Evolutionary conservation across 1,140 invertebrate genomes (phyloP).

Genomic region (Bactericera cockerelli): DNA sequence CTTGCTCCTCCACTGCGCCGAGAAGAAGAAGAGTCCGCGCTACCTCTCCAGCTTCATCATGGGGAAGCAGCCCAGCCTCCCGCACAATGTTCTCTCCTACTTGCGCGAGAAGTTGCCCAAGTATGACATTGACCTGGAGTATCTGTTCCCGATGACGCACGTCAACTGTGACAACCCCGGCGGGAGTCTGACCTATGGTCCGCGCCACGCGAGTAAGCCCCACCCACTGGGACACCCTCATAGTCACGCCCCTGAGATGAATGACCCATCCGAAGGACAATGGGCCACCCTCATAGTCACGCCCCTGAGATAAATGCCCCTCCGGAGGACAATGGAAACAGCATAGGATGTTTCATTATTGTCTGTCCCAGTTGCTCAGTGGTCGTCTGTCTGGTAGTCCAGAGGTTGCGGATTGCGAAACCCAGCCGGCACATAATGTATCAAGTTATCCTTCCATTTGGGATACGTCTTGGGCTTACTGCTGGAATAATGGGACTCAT

Average conservation of each 20-base stretch:
- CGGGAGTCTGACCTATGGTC: conserved; percentile 19
- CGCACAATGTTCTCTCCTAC: conserved; percentile 41
- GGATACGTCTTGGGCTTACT: no score
- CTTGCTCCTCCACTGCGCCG: conserved; percentile 66
- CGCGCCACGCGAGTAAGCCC: neutral
- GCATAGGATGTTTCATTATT: no score
- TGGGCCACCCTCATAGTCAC: neutral
- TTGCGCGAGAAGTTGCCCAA: conserved; percentile 41
- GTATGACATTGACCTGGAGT: conserved; percentile 64
- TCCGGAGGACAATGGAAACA: no score
- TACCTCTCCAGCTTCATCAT: conserved; percentile 72
- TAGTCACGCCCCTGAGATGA: neutral
- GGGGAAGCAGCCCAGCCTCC: conserved; percentile 42
- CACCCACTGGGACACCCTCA: neutral
- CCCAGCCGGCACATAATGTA: no score
- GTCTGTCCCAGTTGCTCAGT: no score
- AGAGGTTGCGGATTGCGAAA: no score
- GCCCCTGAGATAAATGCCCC: no score
- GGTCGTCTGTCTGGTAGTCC: no score
- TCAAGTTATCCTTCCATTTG: no score
- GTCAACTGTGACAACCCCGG: conserved; percentile 34
- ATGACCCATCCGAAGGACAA: no score
- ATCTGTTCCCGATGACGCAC: conserved; percentile 65
- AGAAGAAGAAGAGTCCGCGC: conserved; percentile 57
- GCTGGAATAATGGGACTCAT: no score